Percentiles rank a stretch among this genome's conserved stretches.
These are phyloP conservation scores for Mesitornis unicolor DNA, from an alignment of 2,113 vertebrate genomes.

Conservation along the genomic window DNA sequence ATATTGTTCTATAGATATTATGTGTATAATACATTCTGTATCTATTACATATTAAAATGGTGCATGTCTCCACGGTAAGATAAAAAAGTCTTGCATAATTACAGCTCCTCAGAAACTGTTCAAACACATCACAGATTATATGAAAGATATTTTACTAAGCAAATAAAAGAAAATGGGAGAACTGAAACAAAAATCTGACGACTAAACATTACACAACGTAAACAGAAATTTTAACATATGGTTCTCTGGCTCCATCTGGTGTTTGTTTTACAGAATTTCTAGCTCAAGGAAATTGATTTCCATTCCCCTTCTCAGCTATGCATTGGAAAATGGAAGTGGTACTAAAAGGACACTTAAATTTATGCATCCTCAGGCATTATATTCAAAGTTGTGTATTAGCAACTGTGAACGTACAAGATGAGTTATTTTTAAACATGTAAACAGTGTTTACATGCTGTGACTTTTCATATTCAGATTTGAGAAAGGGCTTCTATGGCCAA, in stretches of 20 bases:
- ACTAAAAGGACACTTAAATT: neutral
- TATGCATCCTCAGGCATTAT: neutral
- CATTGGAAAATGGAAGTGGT: neutral
- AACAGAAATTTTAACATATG: neutral
- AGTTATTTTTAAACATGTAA: neutral
- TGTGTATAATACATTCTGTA: neutral
- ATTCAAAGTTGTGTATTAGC: neutral
- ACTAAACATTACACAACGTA: neutral
- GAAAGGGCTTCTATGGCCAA: neutral
- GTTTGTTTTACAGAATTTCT: constrained; percentile 11
- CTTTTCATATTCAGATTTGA: neutral
- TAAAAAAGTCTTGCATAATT: neutral
- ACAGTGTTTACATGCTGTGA: neutral
- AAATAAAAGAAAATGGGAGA: neutral
- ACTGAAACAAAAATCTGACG: neutral
- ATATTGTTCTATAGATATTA: neutral
- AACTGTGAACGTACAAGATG: neutral
- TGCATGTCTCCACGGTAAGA: neutral
- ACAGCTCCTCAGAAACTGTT: neutral
- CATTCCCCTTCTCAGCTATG: neutral
- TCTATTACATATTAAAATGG: neutral
- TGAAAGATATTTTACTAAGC: neutral
- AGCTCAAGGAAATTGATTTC: neutral
- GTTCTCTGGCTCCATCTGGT: constrained; percentile 46
- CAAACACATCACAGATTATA: neutral